Evolutionary conservation across 2,113 vertebrate species (phyloP).

Genomic region (Dromas ardeola): DNA sequence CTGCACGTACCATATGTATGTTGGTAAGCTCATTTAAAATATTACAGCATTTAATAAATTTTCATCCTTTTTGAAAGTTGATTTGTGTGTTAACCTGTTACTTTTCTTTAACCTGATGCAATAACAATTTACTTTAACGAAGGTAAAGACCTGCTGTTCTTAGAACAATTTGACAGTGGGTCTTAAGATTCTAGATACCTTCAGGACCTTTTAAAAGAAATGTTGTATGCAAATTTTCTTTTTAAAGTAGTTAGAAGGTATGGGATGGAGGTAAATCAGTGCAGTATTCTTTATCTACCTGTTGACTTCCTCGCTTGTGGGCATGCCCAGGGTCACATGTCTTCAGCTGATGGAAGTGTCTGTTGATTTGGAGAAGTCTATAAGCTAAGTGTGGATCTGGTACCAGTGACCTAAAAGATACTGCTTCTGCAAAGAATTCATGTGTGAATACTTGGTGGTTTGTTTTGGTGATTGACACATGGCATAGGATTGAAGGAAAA

Average conservation of each 20-base stretch:
- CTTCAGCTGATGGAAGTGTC: neutral
- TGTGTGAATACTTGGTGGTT: neutral
- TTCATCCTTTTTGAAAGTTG: neutral
- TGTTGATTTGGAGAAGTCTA: neutral
- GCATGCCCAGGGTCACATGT: neutral
- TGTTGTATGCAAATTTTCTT: neutral
- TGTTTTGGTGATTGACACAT: neutral
- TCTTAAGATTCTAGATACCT: neutral
- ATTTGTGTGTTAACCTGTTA: neutral
- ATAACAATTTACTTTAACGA: neutral
- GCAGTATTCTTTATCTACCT: neutral
- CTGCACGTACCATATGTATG: neutral
- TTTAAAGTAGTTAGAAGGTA: neutral
- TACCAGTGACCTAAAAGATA: neutral
- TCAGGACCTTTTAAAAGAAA: neutral
- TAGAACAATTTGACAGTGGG: neutral
- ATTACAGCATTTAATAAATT: neutral
- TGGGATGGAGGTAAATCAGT: neutral
- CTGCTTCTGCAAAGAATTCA: neutral
- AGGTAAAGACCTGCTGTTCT: neutral
- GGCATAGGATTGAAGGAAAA: neutral
- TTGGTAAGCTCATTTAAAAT: neutral
- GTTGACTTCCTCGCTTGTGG: neutral
- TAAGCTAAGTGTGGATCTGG: fast-evolving
- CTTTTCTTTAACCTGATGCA: neutral